Evolutionary conservation across 2,888 invertebrate genomes (phyloP), one percentile per base, ranked within the genome.

Genomic region (Stictocephala bisonia): DNA sequence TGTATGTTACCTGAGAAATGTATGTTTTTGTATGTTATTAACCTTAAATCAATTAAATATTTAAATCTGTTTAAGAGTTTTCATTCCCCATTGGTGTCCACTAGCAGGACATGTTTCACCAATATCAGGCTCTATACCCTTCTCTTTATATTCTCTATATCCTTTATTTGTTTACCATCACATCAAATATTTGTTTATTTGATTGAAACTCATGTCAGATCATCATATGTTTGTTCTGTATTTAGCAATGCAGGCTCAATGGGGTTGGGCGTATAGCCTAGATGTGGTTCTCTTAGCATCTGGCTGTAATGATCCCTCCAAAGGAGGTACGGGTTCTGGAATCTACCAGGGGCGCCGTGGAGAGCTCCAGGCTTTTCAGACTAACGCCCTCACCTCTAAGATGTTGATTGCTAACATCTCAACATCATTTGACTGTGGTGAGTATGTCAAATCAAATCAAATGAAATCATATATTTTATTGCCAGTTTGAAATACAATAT

Each of bases 201-300:
- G 13, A 35, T 35, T 35, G 13, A 35, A 11, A 11, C 9, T 13
- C 13, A 9, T 13, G 35, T 13, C 15, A n/a, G 15, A 22, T 20
- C 2, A 18, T n/a, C 15, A 22, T 24, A 9, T 20, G 26, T 58
- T 58, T 60, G 29, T 27, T 70, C 67, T 67, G 68, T 70, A 79
- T 79, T 26, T 73, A 84, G 85, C 85, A 3, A 75, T 82, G 11
- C 83, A 85, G 77, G 81, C 83, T 11, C 87, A 87, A 77, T 81
- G 83, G 3, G 84, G 84, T 2, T 88, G 86, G 84, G 83, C 88
- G 0, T 83, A 83, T 44, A 82, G 84, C 1, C 81, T 85, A 73
- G 81, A 85, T 3, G 84, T 85, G 0, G 87, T 87, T 77, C 79
- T 88, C 0, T 79, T 88, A 11, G 85, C 84, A 0, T 80, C 88